These are phyloP conservation scores for Parazoanthus darwini DNA, from an alignment of 92 coral and sea anemone genomes.

Conservation along the genomic window DNA sequence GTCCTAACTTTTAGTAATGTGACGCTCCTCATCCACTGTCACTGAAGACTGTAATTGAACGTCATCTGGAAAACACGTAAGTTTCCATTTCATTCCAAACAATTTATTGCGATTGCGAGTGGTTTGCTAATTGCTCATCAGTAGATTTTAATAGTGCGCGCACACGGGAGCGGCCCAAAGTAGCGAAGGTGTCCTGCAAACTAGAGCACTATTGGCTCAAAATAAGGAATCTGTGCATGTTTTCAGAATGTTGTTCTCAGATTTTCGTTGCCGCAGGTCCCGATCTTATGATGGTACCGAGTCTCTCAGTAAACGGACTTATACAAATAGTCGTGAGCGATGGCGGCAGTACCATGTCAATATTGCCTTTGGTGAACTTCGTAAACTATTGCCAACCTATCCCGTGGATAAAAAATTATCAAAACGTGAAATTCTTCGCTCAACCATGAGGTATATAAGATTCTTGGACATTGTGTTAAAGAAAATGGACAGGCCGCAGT, in stretches of 20 bases:
- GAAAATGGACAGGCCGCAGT: constrained; percentile 49
- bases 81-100: constrained; percentile 27
- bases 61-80: constrained; percentile 37
- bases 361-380: constrained; percentile 80
- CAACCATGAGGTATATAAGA: constrained; percentile 79
- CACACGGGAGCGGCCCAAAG: neutral
- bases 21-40: neutral
- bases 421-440: constrained; percentile 79
- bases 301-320: constrained; percentile 45
- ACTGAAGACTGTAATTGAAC: neutral
- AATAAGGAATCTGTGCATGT: neutral
- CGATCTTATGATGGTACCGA: neutral
- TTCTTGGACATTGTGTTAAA: constrained; percentile 68
- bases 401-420: constrained; percentile 85
- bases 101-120: constrained; percentile 29
- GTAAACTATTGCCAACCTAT: constrained; percentile 77
- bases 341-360: constrained; percentile 89
- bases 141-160: neutral
- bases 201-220: neutral
- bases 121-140: constrained; percentile 34
- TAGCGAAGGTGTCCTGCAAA: neutral
- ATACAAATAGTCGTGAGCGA: constrained; percentile 83
- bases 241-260: constrained; percentile 17
- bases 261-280: constrained; percentile 17
- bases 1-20: neutral